phyloP scores from a whole-genome alignment of 1,140 invertebrate species.

The Micrasema minimum region DNA sequence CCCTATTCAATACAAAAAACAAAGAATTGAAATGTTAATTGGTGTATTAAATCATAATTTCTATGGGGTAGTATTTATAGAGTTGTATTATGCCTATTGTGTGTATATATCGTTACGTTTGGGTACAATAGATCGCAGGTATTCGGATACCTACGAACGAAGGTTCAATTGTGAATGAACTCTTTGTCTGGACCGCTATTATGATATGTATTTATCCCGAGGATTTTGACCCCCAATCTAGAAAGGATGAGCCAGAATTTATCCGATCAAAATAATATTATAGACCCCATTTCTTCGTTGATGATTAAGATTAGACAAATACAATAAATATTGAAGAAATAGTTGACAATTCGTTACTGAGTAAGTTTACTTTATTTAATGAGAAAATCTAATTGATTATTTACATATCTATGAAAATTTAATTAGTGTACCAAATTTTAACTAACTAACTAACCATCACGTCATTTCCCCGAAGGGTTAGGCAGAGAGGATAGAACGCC shows the following conservation, averaged over 20 bases:
- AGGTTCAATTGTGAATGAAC: constrained; percentile 50
- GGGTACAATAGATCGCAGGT: constrained; percentile 47
- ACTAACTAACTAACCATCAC: no score
- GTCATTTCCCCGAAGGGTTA: no score
- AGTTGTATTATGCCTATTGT: constrained; percentile 16
- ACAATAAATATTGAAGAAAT: no score
- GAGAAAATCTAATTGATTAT: no score
- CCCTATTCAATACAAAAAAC: constrained; percentile 39
- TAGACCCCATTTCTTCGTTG: no score
- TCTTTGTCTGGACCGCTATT: constrained; percentile 43
- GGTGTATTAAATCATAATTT: constrained; percentile 46
- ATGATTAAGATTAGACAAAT: no score
- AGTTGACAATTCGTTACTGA: no score
- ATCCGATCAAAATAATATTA: no score
- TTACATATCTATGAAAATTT: no score
- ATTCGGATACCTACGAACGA: constrained; percentile 31
- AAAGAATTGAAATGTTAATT: constrained; percentile 50
- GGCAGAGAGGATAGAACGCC: no score
- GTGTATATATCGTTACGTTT: constrained; percentile 42
- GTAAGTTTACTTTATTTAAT: no score
- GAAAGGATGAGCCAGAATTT: not conserved
- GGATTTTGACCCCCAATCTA: constrained; percentile 14
- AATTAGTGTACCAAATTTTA: no score
- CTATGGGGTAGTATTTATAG: constrained; percentile 41
- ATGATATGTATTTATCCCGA: constrained; percentile 28